phyloP scores from a whole-genome alignment of 2,888 invertebrate genomes.

The Melieria crassipennis region DNA sequence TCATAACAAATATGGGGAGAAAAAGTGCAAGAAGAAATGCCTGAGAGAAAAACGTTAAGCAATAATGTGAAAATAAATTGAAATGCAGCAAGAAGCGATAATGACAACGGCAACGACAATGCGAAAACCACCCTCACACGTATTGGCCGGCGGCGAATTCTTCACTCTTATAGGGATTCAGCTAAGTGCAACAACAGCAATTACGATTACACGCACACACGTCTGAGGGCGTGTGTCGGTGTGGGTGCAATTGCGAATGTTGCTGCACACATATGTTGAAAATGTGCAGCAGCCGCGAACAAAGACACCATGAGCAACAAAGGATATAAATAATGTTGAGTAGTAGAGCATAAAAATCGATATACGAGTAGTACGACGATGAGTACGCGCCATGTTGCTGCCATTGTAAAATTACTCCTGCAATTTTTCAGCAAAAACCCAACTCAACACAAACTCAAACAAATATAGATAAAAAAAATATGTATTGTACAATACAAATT shows the following conservation, averaged over 20 bases:
- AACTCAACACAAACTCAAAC: neutral
- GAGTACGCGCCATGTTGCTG: neutral
- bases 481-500: neutral
- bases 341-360: slow-evolving; percentile 35
- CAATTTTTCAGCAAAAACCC: neutral
- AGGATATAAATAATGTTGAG: slow-evolving; percentile 12
- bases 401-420: neutral
- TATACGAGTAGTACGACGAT: slow-evolving; percentile 5
- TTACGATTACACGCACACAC: neutral
- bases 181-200: slow-evolving; percentile 25
- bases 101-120: slow-evolving; percentile 16
- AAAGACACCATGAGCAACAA: slow-evolving; percentile 17
- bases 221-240: neutral
- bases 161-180: slow-evolving; percentile 27
- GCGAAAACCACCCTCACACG: slow-evolving; percentile 13
- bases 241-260: neutral
- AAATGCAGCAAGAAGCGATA: neutral
- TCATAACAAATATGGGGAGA: neutral
- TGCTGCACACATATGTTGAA: slow-evolving; percentile 1
- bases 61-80: neutral
- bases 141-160: slow-evolving; percentile 1
- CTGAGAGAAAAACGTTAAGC: neutral
- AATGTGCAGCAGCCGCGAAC: neutral
- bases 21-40: slow-evolving; percentile 18
- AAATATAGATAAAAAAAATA: neutral